Base-by-base conservation (phyloP, 2,888 invertebrate genomes). In the Eupeodes luniger region DNA sequence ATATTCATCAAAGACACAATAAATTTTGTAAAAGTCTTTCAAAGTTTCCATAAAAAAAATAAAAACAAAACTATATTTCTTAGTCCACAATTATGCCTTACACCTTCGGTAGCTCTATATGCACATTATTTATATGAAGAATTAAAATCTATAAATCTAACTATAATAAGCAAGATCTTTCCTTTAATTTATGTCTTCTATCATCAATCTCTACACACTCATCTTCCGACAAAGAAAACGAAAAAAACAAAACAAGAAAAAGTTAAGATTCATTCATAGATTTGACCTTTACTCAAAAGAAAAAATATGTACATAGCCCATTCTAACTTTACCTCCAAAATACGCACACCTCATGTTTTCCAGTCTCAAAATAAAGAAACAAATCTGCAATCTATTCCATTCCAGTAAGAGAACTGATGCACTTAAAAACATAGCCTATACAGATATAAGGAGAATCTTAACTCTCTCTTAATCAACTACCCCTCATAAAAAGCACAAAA, bases 361-460 rank as follows among this genome's bases (percentile, higher is more conserved):
- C 76, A 81, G 27, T 10, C 14, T 49, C 10, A 47, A 40, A 40
- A 40, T 47, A 59, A 66, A 49, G 5, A 47, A n/a, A 66, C 49
- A 59, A 67, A 69, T 59, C 51, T 67, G 27, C 53, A 67, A 67
- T 36, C 27, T 16, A 36, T 47, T 40, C 9, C 40, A 19, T 86
- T 86, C 83, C 80, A 87, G 70, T 49, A 83, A 87, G 86, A 87
- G 83, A 82, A 62, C 27, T 27, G 27, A 47, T 59, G 12, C 64
- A 53, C 12, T 7, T 7, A 27, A n/a, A n/a, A n/a, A 27, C 27
- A 27, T 5, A 40, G 40, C 40, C 5, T 7, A 4, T 40, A 40
- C 0, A 40, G 6, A 40, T 40, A 3, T 44, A 69, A 70, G 82
- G 55, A 87, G 83, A 79, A 53, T 40, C 40, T 40, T 40, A 5